Conservation (phyloP, 2,888 invertebrate species). For the Opisthograptis luteolata region DNA sequence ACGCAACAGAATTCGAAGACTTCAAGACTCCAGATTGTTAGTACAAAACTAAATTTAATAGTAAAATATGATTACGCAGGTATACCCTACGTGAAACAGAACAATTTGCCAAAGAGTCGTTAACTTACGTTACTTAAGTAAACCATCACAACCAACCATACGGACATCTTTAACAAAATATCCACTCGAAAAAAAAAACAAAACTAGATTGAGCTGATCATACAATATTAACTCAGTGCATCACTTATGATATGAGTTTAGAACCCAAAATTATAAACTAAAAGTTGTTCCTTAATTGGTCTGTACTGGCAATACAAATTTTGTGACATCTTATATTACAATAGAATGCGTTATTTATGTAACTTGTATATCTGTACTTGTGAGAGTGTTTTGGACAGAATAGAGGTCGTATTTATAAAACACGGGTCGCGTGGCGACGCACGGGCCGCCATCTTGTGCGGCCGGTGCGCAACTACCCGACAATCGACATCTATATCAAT, state of each 20-base stretch:
- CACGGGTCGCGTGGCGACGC: constrained; percentile 40
- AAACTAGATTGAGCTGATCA: constrained; percentile 71
- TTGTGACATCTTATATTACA: constrained; percentile 76
- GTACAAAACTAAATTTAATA: constrained; percentile 67
- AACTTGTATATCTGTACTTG: constrained; percentile 75
- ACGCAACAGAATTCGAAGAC: constrained; percentile 51
- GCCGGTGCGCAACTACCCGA: constrained; percentile 49
- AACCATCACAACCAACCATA: constrained; percentile 84
- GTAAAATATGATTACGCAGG: constrained; percentile 58
- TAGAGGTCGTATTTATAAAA: constrained; percentile 67
- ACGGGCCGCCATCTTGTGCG: constrained; percentile 13
- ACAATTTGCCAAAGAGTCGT: constrained; percentile 71
- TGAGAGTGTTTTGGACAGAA: constrained; percentile 78
- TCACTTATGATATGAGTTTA: constrained; percentile 69
- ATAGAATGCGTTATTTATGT: constrained; percentile 70
- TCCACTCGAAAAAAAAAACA: constrained; percentile 68
- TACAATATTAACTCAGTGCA: constrained; percentile 66
- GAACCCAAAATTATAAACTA: constrained; percentile 71
- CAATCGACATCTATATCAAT: constrained; percentile 67
- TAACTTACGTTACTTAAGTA: constrained; percentile 80
- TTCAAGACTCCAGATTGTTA: constrained; percentile 53
- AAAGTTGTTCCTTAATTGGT: constrained; percentile 67
- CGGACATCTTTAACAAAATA: constrained; percentile 79
- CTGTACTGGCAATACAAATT: constrained; percentile 77
- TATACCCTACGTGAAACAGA: constrained; percentile 63